Conservation (phyloP, 2,113 vertebrate species). For the Nibea coibor region DNA sequence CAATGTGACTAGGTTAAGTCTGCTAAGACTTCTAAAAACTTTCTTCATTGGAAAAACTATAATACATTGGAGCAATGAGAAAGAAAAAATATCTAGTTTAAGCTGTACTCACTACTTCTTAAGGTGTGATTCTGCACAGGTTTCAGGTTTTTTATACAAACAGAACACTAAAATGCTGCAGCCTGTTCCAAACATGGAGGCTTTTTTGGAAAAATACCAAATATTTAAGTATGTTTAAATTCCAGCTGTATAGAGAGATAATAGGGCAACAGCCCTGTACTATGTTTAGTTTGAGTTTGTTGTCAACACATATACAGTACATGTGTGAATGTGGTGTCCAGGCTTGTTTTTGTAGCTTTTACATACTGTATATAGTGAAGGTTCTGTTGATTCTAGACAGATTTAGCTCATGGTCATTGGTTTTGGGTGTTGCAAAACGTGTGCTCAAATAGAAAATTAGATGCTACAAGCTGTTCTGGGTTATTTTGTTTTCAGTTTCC, state of each 20-base stretch:
- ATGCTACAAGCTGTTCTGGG: slow-evolving; percentile 1
- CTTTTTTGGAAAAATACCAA: slow-evolving; percentile 38
- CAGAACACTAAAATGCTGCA: slow-evolving; percentile 34
- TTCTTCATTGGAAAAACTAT: neutral
- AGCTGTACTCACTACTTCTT: neutral
- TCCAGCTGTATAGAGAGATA: slow-evolving; percentile 22
- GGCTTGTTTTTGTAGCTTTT: slow-evolving; percentile 56
- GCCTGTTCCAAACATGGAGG: slow-evolving; percentile 15
- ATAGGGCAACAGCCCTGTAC: slow-evolving; percentile 19
- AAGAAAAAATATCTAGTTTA: neutral
- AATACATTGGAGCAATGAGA: neutral
- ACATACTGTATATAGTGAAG: slow-evolving; percentile 15
- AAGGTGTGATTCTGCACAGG: neutral
- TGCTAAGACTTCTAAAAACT: neutral
- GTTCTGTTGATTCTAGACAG: slow-evolving; percentile 44
- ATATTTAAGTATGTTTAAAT: slow-evolving; percentile 26
- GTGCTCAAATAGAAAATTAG: slow-evolving; percentile 31
- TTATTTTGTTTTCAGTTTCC: neutral
- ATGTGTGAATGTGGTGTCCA: slow-evolving; percentile 13
- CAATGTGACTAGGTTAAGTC: too few relatives aligned
- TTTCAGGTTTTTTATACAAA: slow-evolving; percentile 28
- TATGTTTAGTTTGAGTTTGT: slow-evolving; percentile 58
- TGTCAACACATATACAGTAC: slow-evolving; percentile 42
- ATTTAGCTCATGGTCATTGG: slow-evolving; percentile 35
- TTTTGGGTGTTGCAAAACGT: slow-evolving; percentile 23